These are phyloP conservation scores for Helicoverpa armigera DNA, from an alignment of 1,140 invertebrate species.

Conservation along the genomic window DNA sequence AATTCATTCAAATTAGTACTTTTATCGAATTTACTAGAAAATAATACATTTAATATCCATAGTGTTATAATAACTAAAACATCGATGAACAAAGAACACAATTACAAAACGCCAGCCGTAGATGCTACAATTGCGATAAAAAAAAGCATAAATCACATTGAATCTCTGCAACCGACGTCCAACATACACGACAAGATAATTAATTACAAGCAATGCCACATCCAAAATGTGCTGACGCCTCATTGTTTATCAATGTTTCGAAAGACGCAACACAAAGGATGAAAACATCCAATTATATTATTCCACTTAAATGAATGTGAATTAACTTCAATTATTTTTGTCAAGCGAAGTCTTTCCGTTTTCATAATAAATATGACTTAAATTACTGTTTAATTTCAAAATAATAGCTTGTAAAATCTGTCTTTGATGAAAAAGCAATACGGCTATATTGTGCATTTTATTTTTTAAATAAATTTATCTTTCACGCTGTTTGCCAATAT, in stretches of 20 bases:
- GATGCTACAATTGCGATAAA: neutral
- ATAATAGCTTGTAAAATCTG: neutral
- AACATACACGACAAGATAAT: constrained; percentile 11
- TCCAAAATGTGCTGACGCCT: constrained; percentile 32
- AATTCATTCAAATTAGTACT: too few relatives aligned
- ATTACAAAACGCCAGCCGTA: neutral
- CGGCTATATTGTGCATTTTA: too few relatives aligned
- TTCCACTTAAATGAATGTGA: constrained; percentile 38
- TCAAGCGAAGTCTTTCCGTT: neutral
- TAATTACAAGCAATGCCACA: constrained; percentile 25
- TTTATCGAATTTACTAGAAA: too few relatives aligned
- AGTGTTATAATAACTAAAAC: neutral
- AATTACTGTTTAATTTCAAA: neutral
- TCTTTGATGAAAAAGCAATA: too few relatives aligned
- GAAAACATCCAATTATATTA: constrained; percentile 47
- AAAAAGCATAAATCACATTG: neutral
- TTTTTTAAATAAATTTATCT: too few relatives aligned
- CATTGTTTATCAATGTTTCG: constrained; percentile 42
- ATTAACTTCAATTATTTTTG: constrained; percentile 11
- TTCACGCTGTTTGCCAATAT: too few relatives aligned
- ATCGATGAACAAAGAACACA: neutral
- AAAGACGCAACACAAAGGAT: constrained; percentile 38
- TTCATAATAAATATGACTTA: too few relatives aligned
- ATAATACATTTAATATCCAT: too few relatives aligned
- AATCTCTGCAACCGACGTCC: neutral